Base-by-base conservation (phyloP, 30 jellyfish, hydroid and myxozoan genomes). In the Cassiopea xamachana region DNA sequence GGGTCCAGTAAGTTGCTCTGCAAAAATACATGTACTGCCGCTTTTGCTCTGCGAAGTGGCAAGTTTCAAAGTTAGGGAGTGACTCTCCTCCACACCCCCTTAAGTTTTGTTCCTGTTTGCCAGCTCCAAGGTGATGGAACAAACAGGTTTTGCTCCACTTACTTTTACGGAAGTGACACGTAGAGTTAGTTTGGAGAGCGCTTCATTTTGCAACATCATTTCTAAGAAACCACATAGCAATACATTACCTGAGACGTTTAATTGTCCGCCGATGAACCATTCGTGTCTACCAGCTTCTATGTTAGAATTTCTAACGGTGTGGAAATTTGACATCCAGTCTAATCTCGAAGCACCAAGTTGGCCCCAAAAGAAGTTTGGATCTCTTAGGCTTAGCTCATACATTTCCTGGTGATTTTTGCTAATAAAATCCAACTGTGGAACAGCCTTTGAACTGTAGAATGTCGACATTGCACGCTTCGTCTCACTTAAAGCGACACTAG, bases 261-360 rank as follows among this genome's bases (percentile, higher is more conserved):
- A 43, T 48, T 85, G 88, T 68, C 98, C 98, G n/a, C 97, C 97
- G 18, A 90, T 72, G 75, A 94, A 94, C 98, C 98, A 94, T 46
- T 85, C 91, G 73, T 89, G 97, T 81, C 68, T 94, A 77, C 98
- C 98, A 1, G 17, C 88, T 18, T 48, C 48, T 85, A 94, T 48
- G 47, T 94, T 88, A 68, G 93, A 76, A 70, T 90, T 80, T 64
- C 86, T 72, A 16, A 90, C 97, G 45, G 97, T 84, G 59, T 94
- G 96, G 77, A 94, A 94, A 44, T 94, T 85, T 75, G 89, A 70
- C 67, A 94, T 94, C 98, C 98, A 94, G 62, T 62, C 62, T 60
- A 94, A 48, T 48, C 94, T 69, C 17, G 89, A 82, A 45, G 90
- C 91, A 10, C 94, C 98, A 48, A 83, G 93, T 62, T 90, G 96